These are phyloP conservation scores for Corythaixoides concolor DNA, from an alignment of 2,113 vertebrate genomes.

Conservation along the genomic window DNA sequence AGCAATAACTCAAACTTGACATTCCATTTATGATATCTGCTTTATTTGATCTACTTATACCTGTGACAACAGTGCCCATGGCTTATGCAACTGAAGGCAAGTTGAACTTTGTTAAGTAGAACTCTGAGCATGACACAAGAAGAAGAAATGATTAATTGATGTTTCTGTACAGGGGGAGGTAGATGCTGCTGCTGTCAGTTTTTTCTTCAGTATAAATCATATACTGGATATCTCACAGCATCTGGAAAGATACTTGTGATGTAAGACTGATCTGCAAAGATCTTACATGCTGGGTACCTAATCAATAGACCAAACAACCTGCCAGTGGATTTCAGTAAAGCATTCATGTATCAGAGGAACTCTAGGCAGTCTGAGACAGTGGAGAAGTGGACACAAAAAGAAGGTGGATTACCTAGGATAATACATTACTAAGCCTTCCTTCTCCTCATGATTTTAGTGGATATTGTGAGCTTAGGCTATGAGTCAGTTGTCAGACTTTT, in stretches of 20 bases:
- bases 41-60: not conserved
- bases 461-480: not conserved
- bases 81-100: not conserved
- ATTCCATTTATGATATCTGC: not conserved
- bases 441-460: not conserved
- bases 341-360: not conserved
- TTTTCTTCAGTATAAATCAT: not conserved
- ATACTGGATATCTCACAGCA: not conserved
- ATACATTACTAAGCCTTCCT: not conserved
- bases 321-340: not conserved
- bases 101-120: not conserved
- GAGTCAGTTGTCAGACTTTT: not conserved
- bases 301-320: not conserved
- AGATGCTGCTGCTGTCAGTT: not conserved
- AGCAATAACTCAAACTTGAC: not conserved
- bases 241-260: not conserved
- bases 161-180: not conserved
- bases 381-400: not conserved
- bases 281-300: not conserved
- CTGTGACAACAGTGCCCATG: not conserved
- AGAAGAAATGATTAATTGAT: not conserved
- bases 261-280: not conserved
- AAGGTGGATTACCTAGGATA: not conserved
- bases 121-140: not conserved
- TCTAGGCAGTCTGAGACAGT: not conserved